These are phyloP conservation scores for Falco rusticolus DNA, from an alignment of 2,797 vertebrate species.

Conservation along the genomic window DNA sequence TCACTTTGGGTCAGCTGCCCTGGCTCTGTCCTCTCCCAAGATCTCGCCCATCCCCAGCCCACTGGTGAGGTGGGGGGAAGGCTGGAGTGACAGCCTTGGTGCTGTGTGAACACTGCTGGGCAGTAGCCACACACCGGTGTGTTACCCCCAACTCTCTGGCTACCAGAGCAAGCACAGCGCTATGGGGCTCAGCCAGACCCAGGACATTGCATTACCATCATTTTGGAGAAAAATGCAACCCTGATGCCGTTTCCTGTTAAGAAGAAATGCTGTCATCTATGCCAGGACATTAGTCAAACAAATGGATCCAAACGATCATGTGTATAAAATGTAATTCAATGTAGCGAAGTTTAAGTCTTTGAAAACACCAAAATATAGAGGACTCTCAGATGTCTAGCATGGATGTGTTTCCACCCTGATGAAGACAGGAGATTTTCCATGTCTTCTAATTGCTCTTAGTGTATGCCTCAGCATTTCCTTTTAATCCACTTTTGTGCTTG, in stretches of 20 bases:
- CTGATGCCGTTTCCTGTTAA: not conserved
- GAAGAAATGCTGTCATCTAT: not conserved
- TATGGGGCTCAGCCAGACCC: too few relatives aligned
- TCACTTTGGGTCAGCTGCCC: too few relatives aligned
- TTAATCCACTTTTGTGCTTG: not conserved
- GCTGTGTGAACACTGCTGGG: too few relatives aligned
- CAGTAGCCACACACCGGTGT: too few relatives aligned
- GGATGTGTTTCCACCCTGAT: not conserved
- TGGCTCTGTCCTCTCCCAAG: too few relatives aligned
- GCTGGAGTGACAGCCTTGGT: too few relatives aligned
- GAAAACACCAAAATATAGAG: not conserved
- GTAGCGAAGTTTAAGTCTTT: not conserved
- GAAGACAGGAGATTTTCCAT: not conserved
- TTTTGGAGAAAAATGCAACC: not conserved
- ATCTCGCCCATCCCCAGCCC: too few relatives aligned
- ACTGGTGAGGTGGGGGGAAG: too few relatives aligned
- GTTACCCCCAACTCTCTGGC: too few relatives aligned
- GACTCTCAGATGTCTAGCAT: not conserved
- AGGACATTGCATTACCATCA: not conserved
- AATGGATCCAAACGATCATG: not conserved
- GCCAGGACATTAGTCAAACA: fast-evolving
- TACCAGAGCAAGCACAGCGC: too few relatives aligned
- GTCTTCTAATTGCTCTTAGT: not conserved
- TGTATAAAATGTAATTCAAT: not conserved
- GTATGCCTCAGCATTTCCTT: not conserved